These are phyloP conservation scores for Hemibagrus guttatus DNA, from an alignment of 2,797 vertebrate genomes.

Conservation along the genomic window DNA sequence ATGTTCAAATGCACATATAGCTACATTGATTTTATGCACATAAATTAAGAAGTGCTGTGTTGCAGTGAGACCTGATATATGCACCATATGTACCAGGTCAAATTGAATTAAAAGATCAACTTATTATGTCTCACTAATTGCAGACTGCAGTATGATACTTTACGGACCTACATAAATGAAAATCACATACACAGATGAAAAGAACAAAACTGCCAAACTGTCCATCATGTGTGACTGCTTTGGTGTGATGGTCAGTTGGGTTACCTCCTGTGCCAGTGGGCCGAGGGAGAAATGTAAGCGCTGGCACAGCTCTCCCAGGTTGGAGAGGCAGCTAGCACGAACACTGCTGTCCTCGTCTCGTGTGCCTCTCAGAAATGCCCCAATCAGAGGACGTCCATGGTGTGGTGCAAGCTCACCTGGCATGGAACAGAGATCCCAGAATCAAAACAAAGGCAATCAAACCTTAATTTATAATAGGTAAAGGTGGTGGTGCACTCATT, in stretches of 20 bases:
- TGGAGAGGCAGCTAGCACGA: constrained; percentile 90
- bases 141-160: neutral
- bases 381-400: constrained; percentile 80
- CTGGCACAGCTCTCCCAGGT: constrained; percentile 91
- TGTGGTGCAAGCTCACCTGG: constrained; percentile 85
- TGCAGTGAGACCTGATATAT: neutral
- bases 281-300: constrained; percentile 85
- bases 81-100: neutral
- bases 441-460: neutral
- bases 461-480: neutral
- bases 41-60: neutral
- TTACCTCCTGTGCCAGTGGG: constrained; percentile 86
- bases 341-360: constrained; percentile 76
- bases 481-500: neutral
- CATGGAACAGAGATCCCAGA: neutral
- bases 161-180: neutral
- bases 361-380: constrained; percentile 81
- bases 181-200: neutral
- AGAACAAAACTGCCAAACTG: neutral
- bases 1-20: neutral
- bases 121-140: neutral
- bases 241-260: neutral
- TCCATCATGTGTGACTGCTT: neutral
- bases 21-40: constrained; percentile 6
- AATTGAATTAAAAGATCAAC: neutral